Conservation (phyloP, 2,113 vertebrate genomes). For the Pteropus alecto region DNA sequence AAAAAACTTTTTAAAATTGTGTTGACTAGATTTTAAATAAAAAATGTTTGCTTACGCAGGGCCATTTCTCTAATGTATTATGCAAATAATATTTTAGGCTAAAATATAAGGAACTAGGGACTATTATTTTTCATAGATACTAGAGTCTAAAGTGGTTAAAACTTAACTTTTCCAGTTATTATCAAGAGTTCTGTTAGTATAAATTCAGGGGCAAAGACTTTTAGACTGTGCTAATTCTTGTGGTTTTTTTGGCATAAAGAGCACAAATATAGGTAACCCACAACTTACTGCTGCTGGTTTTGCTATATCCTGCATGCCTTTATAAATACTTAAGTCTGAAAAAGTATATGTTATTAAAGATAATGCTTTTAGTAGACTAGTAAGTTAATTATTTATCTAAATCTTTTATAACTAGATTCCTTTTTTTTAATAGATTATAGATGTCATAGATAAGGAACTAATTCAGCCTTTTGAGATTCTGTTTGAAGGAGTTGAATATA, state of each 20-base stretch:
- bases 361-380: neutral
- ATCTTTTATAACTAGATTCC: constrained; percentile 72
- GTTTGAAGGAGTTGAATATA: constrained; percentile 89
- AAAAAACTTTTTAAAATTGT: neutral
- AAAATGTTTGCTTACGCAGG: constrained; percentile 1
- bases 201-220: neutral
- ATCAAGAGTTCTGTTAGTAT: neutral
- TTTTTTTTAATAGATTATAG: constrained; percentile 84
- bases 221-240: neutral
- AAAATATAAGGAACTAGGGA: neutral
- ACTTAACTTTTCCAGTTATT: neutral
- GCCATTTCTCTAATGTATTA: constrained; percentile 2
- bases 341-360: neutral
- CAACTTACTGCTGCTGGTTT: neutral
- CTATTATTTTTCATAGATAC: constrained; percentile 22
- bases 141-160: constrained; percentile 9
- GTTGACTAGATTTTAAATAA: constrained; percentile 6
- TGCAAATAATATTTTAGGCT: constrained; percentile 12
- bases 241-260: constrained; percentile 1
- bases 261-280: neutral
- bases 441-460: constrained; percentile 87
- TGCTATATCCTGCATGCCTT: neutral
- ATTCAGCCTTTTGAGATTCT: constrained; percentile 89
- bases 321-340: constrained; percentile 18
- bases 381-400: neutral